Evolutionary conservation across 2,888 invertebrate species (phyloP).

Genomic region (Acronicta psi): DNA sequence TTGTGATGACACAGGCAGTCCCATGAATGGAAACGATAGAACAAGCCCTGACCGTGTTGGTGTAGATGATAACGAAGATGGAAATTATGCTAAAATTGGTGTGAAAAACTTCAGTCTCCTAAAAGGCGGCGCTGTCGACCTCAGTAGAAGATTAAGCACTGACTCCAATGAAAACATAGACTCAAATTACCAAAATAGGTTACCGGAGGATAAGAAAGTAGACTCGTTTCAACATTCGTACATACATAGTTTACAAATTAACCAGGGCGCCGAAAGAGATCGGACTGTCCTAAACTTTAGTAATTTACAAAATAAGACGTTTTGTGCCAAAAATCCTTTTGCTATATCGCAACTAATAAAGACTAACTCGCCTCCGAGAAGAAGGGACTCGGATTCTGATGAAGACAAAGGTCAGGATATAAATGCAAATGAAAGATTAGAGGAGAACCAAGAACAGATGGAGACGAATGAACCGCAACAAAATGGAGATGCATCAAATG

Average conservation of each 20-base stretch:
- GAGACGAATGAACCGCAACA: constrained; percentile 74
- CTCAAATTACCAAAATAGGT: constrained; percentile 83
- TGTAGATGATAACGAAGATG: constrained; percentile 73
- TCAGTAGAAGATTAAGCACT: constrained; percentile 84
- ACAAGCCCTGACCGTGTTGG: constrained; percentile 73
- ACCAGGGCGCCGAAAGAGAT: constrained; percentile 75
- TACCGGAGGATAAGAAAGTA: constrained; percentile 81
- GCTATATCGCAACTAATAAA: constrained; percentile 88
- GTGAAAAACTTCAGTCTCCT: constrained; percentile 86
- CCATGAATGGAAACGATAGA: constrained; percentile 81
- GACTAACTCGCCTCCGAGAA: constrained; percentile 86
- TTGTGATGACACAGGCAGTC: constrained; percentile 73
- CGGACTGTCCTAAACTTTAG: constrained; percentile 84
- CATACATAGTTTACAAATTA: constrained; percentile 85
- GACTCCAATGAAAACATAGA: constrained; percentile 88
- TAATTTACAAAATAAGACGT: constrained; percentile 86
- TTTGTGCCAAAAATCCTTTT: constrained; percentile 89
- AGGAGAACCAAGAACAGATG: constrained; percentile 72
- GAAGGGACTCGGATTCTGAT: constrained; percentile 86
- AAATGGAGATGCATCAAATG: constrained; percentile 81
- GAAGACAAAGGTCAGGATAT: constrained; percentile 86
- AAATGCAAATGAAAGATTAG: constrained; percentile 83
- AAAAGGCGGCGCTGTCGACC: constrained; percentile 85
- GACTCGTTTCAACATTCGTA: constrained; percentile 86
- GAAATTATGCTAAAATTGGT: constrained; percentile 80